phyloP scores from a whole-genome alignment of 2,797 vertebrate species.

The Sebastiscus tertius region DNA sequence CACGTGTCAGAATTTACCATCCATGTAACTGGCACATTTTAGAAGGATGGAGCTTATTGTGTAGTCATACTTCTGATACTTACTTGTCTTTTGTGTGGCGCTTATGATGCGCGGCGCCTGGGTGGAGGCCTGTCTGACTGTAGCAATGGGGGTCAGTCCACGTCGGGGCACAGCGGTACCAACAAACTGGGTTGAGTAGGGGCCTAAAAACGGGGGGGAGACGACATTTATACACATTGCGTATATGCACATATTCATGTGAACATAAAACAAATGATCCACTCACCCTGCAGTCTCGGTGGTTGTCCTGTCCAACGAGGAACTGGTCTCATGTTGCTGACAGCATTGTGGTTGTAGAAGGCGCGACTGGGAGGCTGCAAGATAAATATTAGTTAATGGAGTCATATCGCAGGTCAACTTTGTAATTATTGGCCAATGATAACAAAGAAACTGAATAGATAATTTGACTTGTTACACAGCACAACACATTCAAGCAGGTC shows the following conservation, averaged over 20 bases:
- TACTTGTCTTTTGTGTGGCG: constrained; percentile 90
- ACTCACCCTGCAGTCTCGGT: constrained; percentile 87
- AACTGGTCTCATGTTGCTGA: constrained; percentile 84
- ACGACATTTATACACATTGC: background rate
- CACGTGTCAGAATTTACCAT: background rate
- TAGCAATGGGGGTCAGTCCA: constrained; percentile 83
- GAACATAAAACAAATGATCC: background rate
- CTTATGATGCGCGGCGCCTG: constrained; percentile 85
- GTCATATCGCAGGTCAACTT: background rate
- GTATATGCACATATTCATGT: background rate
- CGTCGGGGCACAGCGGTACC: constrained; percentile 78
- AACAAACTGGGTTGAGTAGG: constrained; percentile 78
- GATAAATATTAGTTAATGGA: background rate
- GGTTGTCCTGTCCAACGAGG: constrained; percentile 89
- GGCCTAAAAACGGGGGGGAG: constrained; percentile 57
- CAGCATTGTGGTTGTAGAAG: constrained; percentile 84
- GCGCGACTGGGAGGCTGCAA: constrained; percentile 71
- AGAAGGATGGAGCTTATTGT: background rate
- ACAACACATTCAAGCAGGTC: background rate
- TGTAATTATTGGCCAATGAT: background rate
- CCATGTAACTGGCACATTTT: background rate
- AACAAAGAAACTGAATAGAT: background rate
- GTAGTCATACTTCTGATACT: constrained; percentile 46
- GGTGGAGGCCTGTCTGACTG: constrained; percentile 90
- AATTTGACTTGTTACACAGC: background rate